Percentiles rank a stretch among this genome's conserved stretches.
phyloP scores from a whole-genome alignment of 2,888 invertebrate species.

The Nemotelus nigrinus region DNA sequence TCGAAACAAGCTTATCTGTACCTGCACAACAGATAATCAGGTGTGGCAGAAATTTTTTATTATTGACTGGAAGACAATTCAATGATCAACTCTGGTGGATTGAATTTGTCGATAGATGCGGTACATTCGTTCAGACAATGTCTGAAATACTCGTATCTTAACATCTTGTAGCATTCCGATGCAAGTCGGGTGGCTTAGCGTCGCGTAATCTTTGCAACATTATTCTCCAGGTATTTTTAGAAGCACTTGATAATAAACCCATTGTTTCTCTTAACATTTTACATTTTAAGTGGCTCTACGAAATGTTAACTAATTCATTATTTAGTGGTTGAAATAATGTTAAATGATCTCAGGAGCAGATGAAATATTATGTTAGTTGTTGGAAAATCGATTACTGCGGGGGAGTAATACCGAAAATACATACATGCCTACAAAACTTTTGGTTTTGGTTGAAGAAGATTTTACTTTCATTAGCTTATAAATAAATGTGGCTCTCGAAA shows the following conservation, averaged over 20 bases:
- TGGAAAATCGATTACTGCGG: too few species aligned
- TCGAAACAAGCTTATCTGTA: background rate
- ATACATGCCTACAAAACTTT: too few species aligned
- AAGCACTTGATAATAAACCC: background rate
- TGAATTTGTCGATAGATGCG: slow-evolving; percentile 13
- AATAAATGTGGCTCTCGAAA: too few species aligned
- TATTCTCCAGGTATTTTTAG: slow-evolving; percentile 1
- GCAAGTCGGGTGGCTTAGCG: background rate
- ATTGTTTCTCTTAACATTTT: background rate
- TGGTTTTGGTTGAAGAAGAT: too few species aligned
- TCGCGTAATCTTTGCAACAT: background rate
- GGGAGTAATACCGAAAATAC: too few species aligned
- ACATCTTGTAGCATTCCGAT: background rate
- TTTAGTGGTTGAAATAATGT: too few species aligned
- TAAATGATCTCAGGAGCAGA: too few species aligned
- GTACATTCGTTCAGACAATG: background rate
- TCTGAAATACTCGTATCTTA: background rate
- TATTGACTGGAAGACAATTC: slow-evolving; percentile 34
- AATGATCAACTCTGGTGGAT: slow-evolving; percentile 38
- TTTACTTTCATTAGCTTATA: too few species aligned
- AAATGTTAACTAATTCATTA: too few species aligned
- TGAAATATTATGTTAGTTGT: too few species aligned
- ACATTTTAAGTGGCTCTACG: too few species aligned
- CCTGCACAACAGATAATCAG: background rate
- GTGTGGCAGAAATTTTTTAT: slow-evolving; percentile 29